Evolutionary conservation across 2,113 vertebrate species (phyloP).

Genomic region (Numenius arquata): DNA sequence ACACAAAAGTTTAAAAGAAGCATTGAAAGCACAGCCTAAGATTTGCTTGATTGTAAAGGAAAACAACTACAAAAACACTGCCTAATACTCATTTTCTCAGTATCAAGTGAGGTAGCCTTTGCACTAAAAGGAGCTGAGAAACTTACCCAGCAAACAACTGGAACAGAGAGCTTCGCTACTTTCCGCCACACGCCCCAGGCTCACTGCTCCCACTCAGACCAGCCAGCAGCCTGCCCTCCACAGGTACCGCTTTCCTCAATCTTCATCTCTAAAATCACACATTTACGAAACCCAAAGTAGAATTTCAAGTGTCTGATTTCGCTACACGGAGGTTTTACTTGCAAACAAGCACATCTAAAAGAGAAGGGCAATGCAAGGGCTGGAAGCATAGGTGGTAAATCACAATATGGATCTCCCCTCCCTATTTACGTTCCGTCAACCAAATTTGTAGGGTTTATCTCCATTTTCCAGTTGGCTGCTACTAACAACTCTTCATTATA

Average conservation of each 20-base stretch:
- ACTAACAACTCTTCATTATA: background rate
- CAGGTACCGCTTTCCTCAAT: background rate
- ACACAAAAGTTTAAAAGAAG: background rate
- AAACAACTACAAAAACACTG: background rate
- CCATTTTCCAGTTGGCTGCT: background rate
- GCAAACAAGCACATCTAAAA: fast-evolving
- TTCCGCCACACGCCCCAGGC: fast-evolving
- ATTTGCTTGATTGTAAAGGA: background rate
- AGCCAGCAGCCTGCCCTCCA: background rate
- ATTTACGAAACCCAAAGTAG: background rate
- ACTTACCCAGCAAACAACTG: background rate
- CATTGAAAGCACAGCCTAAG: background rate
- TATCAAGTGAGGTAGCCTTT: background rate
- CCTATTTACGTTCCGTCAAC: background rate
- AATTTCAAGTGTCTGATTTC: background rate
- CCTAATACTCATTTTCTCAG: background rate
- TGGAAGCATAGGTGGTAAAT: background rate
- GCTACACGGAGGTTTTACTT: background rate
- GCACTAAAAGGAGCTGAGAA: background rate
- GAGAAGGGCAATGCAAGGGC: background rate
- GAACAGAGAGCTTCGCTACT: background rate
- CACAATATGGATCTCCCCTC: background rate
- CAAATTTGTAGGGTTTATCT: background rate
- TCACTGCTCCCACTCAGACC: background rate
- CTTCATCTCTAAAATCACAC: background rate